Conservation (phyloP, 2,888 invertebrate genomes). For the Dryocosmus kuriphilus region DNA sequence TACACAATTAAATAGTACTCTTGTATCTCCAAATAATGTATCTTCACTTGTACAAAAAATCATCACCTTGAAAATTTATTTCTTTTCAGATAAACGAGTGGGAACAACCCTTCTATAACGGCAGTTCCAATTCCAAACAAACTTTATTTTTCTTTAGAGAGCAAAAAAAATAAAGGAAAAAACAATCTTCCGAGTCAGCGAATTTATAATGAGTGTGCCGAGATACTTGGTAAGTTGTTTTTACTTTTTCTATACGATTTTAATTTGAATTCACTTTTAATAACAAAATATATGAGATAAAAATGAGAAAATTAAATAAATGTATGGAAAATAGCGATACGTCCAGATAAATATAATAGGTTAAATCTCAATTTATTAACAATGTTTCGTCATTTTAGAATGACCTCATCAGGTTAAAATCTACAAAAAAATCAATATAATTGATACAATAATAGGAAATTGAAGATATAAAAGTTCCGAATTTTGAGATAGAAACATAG, state of each 20-base stretch:
- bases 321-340: too few relatives aligned
- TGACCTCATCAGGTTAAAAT: too few relatives aligned
- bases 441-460: too few relatives aligned
- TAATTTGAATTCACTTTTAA: background rate
- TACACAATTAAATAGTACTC: background rate
- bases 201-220: constrained; percentile 3
- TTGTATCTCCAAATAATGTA: background rate
- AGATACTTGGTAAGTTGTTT: constrained; percentile 19
- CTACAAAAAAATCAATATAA: too few relatives aligned
- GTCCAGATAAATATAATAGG: too few relatives aligned
- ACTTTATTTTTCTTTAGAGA: constrained; percentile 16
- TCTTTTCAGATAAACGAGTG: constrained; percentile 26
- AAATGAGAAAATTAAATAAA: background rate
- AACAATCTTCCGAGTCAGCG: constrained; percentile 15
- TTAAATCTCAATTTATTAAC: too few relatives aligned
- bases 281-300: background rate
- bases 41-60: background rate
- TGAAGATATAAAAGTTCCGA: too few relatives aligned
- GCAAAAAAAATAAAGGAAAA: constrained; percentile 10
- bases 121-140: background rate
- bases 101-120: background rate
- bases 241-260: background rate
- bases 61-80: constrained; percentile 10
- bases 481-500: too few relatives aligned
- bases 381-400: too few relatives aligned